A percentile compares a stretch with the other conserved stretches of the same genome.
Conservation (phyloP, 2,888 invertebrate genomes). For the Drosophila limbata region DNA sequence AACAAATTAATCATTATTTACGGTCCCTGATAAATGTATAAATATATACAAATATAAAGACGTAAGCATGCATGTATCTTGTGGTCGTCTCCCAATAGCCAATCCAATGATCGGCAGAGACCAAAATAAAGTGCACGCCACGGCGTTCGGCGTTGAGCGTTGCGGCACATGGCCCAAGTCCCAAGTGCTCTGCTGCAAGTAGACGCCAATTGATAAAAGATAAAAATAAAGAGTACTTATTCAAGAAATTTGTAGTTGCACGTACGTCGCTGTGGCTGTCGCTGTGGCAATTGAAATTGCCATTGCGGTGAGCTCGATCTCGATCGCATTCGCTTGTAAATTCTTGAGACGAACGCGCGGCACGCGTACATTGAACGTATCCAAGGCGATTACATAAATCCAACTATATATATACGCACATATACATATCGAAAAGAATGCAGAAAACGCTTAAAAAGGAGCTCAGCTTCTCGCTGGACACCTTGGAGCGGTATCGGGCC, state of each 20-base stretch:
- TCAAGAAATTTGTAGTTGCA: slow-evolving; percentile 53
- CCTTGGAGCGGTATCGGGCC: slow-evolving; percentile 71
- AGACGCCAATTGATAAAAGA: slow-evolving; percentile 78
- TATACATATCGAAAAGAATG: slow-evolving; percentile 41
- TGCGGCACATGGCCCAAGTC: slow-evolving; percentile 41
- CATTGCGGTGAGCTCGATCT: slow-evolving; percentile 36
- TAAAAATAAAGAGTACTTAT: slow-evolving; percentile 74
- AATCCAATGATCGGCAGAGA: slow-evolving; percentile 63
- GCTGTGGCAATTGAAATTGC: slow-evolving; percentile 7
- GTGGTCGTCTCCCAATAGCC: slow-evolving; percentile 17
- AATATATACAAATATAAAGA: neutral
- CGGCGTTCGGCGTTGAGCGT: slow-evolving; percentile 25
- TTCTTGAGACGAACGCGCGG: slow-evolving; percentile 67
- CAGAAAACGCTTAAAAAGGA: slow-evolving; percentile 72
- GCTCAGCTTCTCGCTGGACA: slow-evolving; percentile 72
- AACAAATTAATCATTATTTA: neutral
- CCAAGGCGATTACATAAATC: slow-evolving; percentile 80
- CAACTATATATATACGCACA: neutral
- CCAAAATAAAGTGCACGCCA: slow-evolving; percentile 50
- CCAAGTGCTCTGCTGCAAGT: slow-evolving; percentile 20
- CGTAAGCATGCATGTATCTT: slow-evolving; percentile 3
- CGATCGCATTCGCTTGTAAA: slow-evolving; percentile 76
- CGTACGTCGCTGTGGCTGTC: slow-evolving; percentile 6
- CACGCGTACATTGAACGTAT: slow-evolving; percentile 56
- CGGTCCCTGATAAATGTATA: neutral